phyloP scores from a whole-genome alignment of 2,888 invertebrate genomes.

The Nemotelus pantherinus region DNA sequence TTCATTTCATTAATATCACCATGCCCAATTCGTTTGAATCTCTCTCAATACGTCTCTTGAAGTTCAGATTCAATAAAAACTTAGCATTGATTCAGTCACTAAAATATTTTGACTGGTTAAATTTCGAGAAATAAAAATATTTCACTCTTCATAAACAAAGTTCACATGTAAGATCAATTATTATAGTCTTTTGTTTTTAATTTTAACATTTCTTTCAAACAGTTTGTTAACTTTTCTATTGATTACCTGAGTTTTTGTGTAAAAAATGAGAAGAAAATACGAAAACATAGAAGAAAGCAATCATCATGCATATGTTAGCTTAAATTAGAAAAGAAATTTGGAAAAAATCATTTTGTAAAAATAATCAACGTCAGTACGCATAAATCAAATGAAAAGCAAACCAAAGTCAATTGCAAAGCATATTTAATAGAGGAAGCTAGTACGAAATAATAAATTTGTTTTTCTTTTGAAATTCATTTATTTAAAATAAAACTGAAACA shows the following conservation, averaged over 20 bases:
- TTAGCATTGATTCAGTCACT: too few relatives aligned
- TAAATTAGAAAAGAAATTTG: neutral
- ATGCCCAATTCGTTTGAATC: too few relatives aligned
- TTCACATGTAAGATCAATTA: conserved; percentile 1
- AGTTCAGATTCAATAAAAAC: too few relatives aligned
- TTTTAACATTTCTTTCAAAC: neutral
- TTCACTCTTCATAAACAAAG: neutral
- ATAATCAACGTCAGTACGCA: conserved; percentile 7
- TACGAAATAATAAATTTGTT: conserved; percentile 39
- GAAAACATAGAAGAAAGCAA: conserved; percentile 7
- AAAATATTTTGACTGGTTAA: too few relatives aligned
- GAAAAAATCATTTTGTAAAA: neutral
- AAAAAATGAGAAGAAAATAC: neutral
- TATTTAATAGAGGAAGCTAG: neutral
- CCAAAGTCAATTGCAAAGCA: conserved; percentile 4
- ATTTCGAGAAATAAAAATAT: neutral
- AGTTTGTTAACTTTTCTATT: conserved; percentile 40
- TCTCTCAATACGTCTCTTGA: too few relatives aligned
- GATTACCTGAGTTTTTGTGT: conserved; percentile 4
- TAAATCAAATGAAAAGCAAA: conserved; percentile 8
- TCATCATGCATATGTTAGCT: conserved; percentile 1
- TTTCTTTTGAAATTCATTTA: conserved; percentile 44
- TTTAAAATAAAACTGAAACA: conserved; percentile 49
- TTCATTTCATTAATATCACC: too few relatives aligned
- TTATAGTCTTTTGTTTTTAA: conserved; percentile 10